These are phyloP conservation scores for Junonia oenone DNA, from an alignment of 2,888 invertebrate species.

Conservation along the genomic window DNA sequence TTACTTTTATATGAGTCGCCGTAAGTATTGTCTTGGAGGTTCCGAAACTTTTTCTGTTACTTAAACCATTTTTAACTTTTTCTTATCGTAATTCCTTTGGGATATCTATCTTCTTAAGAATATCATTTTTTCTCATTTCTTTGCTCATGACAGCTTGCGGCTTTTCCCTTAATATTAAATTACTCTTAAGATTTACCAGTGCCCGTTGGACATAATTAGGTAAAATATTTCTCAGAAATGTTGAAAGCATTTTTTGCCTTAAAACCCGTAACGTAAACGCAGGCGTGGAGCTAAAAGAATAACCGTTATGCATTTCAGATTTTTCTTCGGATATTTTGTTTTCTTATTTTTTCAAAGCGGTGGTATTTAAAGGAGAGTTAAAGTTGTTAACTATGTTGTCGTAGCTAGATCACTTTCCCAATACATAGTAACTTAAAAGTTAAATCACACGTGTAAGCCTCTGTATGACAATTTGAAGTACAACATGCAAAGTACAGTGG, in stretches of 20 bases:
- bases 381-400: not conserved
- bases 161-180: constrained; percentile 37
- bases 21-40: not conserved
- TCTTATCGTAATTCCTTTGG: not conserved
- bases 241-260: constrained; percentile 33
- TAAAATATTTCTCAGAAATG: constrained; percentile 33
- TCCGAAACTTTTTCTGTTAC: not conserved
- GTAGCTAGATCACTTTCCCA: not conserved
- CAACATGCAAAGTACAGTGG: too few species aligned
- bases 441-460: not conserved
- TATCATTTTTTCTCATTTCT: constrained; percentile 8
- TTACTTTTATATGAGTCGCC: not conserved
- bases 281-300: not conserved
- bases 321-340: not conserved
- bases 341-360: not conserved
- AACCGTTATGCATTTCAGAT: not conserved
- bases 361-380: not conserved
- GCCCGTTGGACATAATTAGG: constrained; percentile 38
- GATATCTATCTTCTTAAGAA: not conserved
- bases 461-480: too few species aligned
- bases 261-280: not conserved
- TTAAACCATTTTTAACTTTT: not conserved
- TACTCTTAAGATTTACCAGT: constrained; percentile 38
- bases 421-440: not conserved
- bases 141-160: constrained; percentile 16